These are phyloP conservation scores for Phalacrocorax aristotelis DNA, from an alignment of 2,113 vertebrate genomes.

Conservation along the genomic window DNA sequence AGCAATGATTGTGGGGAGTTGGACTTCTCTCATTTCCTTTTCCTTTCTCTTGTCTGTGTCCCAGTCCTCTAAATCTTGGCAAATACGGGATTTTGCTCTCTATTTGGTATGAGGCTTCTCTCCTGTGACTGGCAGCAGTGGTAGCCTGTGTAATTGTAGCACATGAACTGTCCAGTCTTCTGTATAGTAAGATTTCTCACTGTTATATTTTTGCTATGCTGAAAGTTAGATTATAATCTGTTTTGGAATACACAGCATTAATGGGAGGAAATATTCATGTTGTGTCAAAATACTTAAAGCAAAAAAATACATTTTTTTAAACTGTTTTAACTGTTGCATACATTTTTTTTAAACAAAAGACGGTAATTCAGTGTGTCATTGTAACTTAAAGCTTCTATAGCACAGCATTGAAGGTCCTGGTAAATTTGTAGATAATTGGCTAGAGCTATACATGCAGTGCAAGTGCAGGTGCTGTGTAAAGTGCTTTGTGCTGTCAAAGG, in stretches of 20 bases:
- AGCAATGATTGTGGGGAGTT: fast-evolving
- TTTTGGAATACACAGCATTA: neutral
- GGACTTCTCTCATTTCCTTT: neutral
- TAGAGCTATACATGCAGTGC: neutral
- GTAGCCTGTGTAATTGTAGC: neutral
- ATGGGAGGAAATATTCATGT: neutral
- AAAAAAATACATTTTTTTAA: neutral
- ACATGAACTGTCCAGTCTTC: neutral
- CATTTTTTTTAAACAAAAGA: neutral
- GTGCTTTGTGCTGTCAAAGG: neutral
- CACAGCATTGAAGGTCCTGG: neutral
- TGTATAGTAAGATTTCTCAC: neutral
- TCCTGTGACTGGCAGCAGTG: neutral
- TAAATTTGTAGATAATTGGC: neutral
- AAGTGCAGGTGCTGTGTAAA: neutral
- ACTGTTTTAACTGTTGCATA: neutral
- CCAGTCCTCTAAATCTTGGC: neutral
- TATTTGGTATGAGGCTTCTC: neutral
- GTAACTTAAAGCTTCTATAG: neutral
- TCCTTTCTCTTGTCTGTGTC: neutral
- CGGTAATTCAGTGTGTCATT: neutral
- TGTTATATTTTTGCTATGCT: neutral
- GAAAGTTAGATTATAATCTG: neutral
- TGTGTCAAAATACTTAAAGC: neutral
- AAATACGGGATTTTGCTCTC: neutral